Percentiles rank a stretch among this genome's conserved stretches.
Conservation (phyloP, 2,888 invertebrate genomes). For the Doris montereyensis region DNA sequence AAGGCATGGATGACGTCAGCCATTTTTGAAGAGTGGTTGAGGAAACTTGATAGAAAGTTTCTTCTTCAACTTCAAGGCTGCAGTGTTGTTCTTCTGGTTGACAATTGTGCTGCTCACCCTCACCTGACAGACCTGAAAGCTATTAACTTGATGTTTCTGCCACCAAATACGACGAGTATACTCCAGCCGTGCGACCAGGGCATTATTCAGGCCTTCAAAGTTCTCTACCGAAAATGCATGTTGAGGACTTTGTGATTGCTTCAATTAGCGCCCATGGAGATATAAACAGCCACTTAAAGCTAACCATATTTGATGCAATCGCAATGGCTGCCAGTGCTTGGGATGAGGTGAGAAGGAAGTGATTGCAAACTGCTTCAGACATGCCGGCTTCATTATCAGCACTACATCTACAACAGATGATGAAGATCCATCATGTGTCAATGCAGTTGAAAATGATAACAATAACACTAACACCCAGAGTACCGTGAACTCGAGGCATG, state of each 20-base stretch:
- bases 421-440: neutral
- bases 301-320: neutral
- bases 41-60: conserved; percentile 44
- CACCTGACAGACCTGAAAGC: conserved; percentile 40
- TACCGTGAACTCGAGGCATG: neutral
- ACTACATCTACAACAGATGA: neutral
- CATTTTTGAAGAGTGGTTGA: conserved; percentile 49
- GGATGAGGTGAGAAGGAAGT: neutral
- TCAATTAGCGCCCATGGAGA: neutral
- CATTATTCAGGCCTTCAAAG: conserved; percentile 48
- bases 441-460: no score
- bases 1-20: conserved; percentile 51
- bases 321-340: neutral
- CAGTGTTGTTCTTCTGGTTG: conserved; percentile 47
- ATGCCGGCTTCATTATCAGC: neutral
- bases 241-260: no score
- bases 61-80: conserved; percentile 25
- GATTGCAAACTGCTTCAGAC: neutral
- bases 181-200: conserved; percentile 55
- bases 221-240: conserved; percentile 32
- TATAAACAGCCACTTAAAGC: conserved; percentile 28
- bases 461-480: no score
- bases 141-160: conserved; percentile 49
- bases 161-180: no score
- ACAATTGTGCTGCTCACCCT: conserved; percentile 52